Base-by-base conservation (phyloP, 1,140 invertebrate genomes). In the Stegodyphus dumicola region DNA sequence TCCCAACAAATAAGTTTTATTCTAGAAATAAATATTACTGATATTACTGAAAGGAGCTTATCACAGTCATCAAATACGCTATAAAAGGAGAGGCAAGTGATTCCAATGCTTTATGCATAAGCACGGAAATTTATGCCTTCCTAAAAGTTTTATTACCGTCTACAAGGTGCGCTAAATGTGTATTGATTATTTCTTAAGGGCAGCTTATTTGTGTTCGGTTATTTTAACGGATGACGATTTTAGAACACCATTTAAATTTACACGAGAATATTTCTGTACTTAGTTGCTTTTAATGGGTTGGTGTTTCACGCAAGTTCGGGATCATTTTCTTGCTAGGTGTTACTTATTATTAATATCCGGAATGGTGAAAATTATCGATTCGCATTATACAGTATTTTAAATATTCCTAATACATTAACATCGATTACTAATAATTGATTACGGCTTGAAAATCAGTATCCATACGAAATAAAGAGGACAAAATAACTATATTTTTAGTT, bases 141-240 rank as follows among this genome's bases (percentile, higher is more conserved):
- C 69, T 71, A 71, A 71, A 71, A 71, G 69, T 71, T 71, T 71
- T 71, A 71, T 71, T 71, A 71, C 48, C 49, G 52, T 51, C 69
- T 71, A 71, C 49, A 71, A 51, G 49, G 11, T 6, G 9, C 49
- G 6, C 69, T 52, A 52, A 71, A 51, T 71, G 52, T 71, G 49
- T 71, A 71, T 71, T 51, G 69, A 71, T 71, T 52, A 49, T 70
- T 70, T 70, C 67, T 48, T 70, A 11, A 10, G 5, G 33, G 49
- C 18, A 51, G 18, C 18, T 48, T 17, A 5, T 69, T 71, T 33
- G 33, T 33, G 33, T 33, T 33, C 33, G 33, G 33, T 33, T 33
- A 33, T 33, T 33, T 33, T 33, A 33, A 33, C 33, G 33, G 33
- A 33, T 3, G 33, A 33, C 33, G 33, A 33, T 33, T 33, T 33